Conservation (phyloP, 1,140 invertebrate genomes). For the Aphelenchoides fujianensis region DNA sequence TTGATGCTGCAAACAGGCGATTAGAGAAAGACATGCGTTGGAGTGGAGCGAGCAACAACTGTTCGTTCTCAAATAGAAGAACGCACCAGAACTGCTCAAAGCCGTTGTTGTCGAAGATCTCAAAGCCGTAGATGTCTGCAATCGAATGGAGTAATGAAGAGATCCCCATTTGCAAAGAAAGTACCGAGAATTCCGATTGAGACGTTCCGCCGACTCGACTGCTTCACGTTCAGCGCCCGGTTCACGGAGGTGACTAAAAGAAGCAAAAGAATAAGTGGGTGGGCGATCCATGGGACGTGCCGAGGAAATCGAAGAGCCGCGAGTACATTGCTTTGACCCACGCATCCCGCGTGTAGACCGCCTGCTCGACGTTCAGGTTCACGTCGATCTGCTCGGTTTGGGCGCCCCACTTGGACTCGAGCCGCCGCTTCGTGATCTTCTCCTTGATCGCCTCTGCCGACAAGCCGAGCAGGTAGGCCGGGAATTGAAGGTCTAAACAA, state of each 20-base stretch:
- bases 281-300: slow-evolving; percentile 64
- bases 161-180: too few species aligned
- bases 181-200: slow-evolving; percentile 68
- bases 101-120: slow-evolving; percentile 71
- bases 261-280: not conserved
- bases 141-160: too few species aligned
- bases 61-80: slow-evolving; percentile 21
- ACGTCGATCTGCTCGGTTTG: slow-evolving; percentile 72
- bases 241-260: slow-evolving; percentile 56
- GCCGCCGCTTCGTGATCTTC: slow-evolving; percentile 66
- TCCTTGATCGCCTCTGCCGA: slow-evolving; percentile 67
- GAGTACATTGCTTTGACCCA: slow-evolving; percentile 72
- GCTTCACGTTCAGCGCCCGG: slow-evolving; percentile 53
- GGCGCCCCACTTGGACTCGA: slow-evolving; percentile 75
- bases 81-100: slow-evolving; percentile 62
- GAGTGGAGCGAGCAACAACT: too few species aligned
- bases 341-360: slow-evolving; percentile 71
- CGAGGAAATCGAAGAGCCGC: slow-evolving; percentile 72
- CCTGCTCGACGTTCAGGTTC: slow-evolving; percentile 71
- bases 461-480: slow-evolving; percentile 70
- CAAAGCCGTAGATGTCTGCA: slow-evolving; percentile 73
- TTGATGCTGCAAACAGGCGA: slow-evolving; percentile 88
- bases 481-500: slow-evolving; percentile 70
- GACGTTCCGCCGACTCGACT: slow-evolving; percentile 16
- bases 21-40: too few species aligned